A percentile compares a stretch with the other conserved stretches of the same genome.
Evolutionary conservation across 2,888 invertebrate species (phyloP).

Genomic region (Tiliacea citrago): DNA sequence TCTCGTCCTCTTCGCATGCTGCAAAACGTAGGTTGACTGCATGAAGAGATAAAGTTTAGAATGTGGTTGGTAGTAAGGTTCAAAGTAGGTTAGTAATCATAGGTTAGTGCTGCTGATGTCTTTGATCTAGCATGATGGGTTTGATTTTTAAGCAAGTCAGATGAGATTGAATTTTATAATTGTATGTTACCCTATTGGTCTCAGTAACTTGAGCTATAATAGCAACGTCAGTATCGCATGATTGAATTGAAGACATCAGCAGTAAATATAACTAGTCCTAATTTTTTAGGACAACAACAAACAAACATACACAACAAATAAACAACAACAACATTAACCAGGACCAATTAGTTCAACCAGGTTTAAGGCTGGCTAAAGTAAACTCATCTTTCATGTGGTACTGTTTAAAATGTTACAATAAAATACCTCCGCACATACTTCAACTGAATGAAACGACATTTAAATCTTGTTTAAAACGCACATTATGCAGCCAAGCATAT

Average conservation of each 20-base stretch:
- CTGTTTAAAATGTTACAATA: too few species aligned
- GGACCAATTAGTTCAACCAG: too few species aligned
- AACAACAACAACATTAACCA: too few species aligned
- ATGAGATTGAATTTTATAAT: background rate
- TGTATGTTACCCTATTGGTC: background rate
- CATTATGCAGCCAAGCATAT: too few species aligned
- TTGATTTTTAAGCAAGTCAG: background rate
- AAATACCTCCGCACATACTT: too few species aligned
- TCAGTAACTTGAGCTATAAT: background rate
- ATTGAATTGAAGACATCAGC: background rate
- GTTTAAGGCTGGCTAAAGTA: too few species aligned
- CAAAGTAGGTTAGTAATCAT: background rate
- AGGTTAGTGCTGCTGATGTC: background rate
- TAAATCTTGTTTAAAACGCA: too few species aligned
- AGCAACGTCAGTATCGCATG: background rate
- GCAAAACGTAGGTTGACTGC: slow-evolving; percentile 63
- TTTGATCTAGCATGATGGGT: background rate
- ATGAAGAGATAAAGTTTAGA: slow-evolving; percentile 29
- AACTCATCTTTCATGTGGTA: too few species aligned
- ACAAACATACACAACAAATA: background rate
- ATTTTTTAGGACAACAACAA: background rate
- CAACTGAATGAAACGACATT: too few species aligned
- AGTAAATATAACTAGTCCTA: background rate
- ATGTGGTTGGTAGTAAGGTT: slow-evolving; percentile 15
- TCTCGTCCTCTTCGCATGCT: slow-evolving; percentile 84